Percentiles rank a stretch among this genome's conserved stretches.
Conservation (phyloP, 2,797 vertebrate species). For the Acomys russatus region DNA sequence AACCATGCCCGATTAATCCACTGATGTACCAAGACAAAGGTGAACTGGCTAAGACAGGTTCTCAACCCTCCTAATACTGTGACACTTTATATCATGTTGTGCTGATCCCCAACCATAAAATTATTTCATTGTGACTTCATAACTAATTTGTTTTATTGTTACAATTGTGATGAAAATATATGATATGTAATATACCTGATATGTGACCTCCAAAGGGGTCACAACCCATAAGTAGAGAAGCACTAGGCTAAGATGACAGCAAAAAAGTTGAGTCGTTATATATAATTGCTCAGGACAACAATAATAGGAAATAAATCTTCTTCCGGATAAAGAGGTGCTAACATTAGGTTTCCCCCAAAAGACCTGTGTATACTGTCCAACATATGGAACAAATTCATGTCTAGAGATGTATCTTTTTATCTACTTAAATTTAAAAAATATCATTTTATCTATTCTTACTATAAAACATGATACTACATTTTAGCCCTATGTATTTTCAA, state of each 20-base stretch:
- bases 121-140: too few species aligned
- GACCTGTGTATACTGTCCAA: not conserved
- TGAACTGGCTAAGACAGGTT: slow-evolving; percentile 48
- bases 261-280: slow-evolving; percentile 9
- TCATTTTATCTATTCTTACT: slow-evolving; percentile 49
- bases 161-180: not conserved
- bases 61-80: not conserved
- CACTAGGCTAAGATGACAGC: slow-evolving; percentile 26
- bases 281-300: slow-evolving; percentile 53
- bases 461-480: slow-evolving; percentile 44
- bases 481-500: slow-evolving; percentile 31
- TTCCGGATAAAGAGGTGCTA: slow-evolving; percentile 34
- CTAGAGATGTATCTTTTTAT: slow-evolving; percentile 46
- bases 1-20: slow-evolving; percentile 52
- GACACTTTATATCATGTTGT: not conserved
- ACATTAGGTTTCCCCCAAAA: slow-evolving; percentile 5
- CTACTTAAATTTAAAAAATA: slow-evolving; percentile 62
- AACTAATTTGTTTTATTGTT: not conserved
- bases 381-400: not conserved
- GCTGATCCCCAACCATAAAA: not conserved
- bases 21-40: slow-evolving; percentile 45
- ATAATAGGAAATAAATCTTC: slow-evolving; percentile 43
- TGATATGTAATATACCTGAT: not conserved
- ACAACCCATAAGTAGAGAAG: not conserved
- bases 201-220: not conserved